Conservation (phyloP, 2,113 vertebrate genomes). For the Grammomys surdaster region DNA sequence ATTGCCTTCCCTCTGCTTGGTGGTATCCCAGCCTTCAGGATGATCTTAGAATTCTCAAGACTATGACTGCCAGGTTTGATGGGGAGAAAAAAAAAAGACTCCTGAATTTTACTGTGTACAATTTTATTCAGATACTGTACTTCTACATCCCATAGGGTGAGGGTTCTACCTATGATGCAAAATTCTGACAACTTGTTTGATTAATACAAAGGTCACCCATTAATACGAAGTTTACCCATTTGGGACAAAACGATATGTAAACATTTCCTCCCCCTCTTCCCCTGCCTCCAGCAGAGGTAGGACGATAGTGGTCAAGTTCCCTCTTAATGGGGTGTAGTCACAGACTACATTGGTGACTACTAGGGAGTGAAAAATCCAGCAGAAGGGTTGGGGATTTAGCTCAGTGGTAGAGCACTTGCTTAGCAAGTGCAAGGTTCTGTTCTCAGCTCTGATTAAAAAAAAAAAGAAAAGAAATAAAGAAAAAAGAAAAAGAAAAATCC, state of each 20-base stretch:
- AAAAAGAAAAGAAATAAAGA: too few species aligned
- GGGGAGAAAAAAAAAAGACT: not conserved
- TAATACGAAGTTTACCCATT: not conserved
- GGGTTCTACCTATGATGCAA: not conserved
- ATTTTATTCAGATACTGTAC: slow-evolving; percentile 2
- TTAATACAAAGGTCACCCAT: not conserved
- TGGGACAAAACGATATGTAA: slow-evolving; percentile 64
- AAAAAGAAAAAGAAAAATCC: too few species aligned
- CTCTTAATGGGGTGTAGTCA: not conserved
- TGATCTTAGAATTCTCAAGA: slow-evolving; percentile 6
- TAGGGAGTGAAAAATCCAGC: not conserved
- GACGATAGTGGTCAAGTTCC: not conserved
- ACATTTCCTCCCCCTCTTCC: not conserved
- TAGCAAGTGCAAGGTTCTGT: too few species aligned
- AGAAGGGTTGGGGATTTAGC: too few species aligned
- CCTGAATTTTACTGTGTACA: not conserved
- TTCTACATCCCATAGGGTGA: slow-evolving; percentile 47
- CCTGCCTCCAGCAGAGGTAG: not conserved
- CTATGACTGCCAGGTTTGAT: not conserved
- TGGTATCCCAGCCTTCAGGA: not conserved
- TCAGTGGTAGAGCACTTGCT: too few species aligned
- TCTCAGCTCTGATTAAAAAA: too few species aligned
- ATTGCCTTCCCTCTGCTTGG: not conserved
- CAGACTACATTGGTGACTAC: not conserved
- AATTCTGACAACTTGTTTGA: slow-evolving; percentile 1